Conservation (phyloP, 1,140 invertebrate genomes). For the Proales similis region DNA sequence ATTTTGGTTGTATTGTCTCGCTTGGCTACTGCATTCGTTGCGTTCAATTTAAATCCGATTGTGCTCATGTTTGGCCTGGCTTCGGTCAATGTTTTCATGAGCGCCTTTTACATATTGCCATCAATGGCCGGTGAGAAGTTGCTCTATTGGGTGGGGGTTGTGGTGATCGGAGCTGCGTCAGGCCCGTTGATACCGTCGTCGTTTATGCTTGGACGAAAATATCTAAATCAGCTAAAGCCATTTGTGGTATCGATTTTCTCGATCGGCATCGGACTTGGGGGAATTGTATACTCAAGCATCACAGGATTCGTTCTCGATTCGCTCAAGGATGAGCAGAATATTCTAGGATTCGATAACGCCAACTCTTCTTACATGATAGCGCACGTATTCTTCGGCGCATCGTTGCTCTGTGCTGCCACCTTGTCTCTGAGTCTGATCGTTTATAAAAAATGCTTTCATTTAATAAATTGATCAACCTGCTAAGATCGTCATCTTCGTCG, state of each 20-base stretch:
- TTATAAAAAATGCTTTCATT: too few species aligned
- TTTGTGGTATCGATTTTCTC: constrained; percentile 33
- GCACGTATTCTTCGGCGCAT: constrained; percentile 6
- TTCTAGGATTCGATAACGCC: constrained; percentile 4
- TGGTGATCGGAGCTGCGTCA: background rate
- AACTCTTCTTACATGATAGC: constrained; percentile 15
- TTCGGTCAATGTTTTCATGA: background rate
- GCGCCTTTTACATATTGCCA: constrained; percentile 15
- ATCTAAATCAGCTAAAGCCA: constrained; percentile 10
- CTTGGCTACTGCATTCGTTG: background rate
- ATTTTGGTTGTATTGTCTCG: background rate
- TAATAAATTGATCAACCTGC: too few species aligned
- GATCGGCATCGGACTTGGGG: background rate
- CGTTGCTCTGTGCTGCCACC: background rate
- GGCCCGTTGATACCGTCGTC: constrained; percentile 6
- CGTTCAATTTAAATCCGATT: constrained; percentile 20
- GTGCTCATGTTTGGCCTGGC: background rate
- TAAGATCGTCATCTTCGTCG: too few species aligned
- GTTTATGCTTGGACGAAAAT: constrained; percentile 12
- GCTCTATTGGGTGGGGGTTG: constrained; percentile 9
- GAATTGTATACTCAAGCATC: background rate
- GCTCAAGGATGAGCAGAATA: background rate
- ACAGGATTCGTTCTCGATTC: background rate
- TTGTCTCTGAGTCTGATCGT: too few species aligned
- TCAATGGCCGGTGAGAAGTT: background rate